These are phyloP conservation scores for Pomacea maculata DNA, from an alignment of 1,140 invertebrate genomes.

Conservation along the genomic window DNA sequence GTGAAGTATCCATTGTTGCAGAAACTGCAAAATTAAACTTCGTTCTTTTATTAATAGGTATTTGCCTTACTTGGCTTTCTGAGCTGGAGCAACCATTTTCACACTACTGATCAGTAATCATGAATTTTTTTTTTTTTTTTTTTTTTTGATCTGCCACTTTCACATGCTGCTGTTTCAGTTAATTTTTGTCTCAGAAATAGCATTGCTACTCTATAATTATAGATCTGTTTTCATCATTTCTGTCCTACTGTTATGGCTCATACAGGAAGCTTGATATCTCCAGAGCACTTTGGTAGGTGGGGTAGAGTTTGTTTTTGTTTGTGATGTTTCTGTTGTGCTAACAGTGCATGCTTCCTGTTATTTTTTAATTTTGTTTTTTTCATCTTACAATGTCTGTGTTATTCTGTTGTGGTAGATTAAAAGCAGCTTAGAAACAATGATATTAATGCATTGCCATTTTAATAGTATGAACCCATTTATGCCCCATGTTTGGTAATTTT, in stretches of 20 bases:
- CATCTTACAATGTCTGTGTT: background rate
- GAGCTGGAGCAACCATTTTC: too few relatives aligned
- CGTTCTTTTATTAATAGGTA: too few relatives aligned
- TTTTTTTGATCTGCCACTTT: background rate
- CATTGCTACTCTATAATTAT: background rate
- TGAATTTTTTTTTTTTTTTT: background rate
- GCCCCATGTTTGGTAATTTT: too few relatives aligned
- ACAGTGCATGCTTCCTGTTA: background rate
- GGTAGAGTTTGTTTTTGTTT: conserved; percentile 3
- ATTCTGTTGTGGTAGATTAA: background rate
- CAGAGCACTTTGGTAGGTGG: conserved; percentile 36
- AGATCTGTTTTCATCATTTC: conserved; percentile 6
- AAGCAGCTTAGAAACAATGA: too few relatives aligned
- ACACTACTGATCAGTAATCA: too few relatives aligned
- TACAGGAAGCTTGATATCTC: conserved; percentile 25
- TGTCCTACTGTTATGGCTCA: background rate
- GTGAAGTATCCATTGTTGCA: too few relatives aligned
- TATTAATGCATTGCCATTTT: too few relatives aligned
- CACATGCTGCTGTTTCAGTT: background rate
- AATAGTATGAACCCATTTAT: too few relatives aligned
- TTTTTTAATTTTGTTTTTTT: background rate
- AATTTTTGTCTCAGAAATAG: background rate
- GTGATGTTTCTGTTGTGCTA: background rate
- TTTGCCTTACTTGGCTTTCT: too few relatives aligned
- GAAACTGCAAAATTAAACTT: too few relatives aligned